Base-by-base conservation (phyloP, 2,888 invertebrate species). In the Cryptocephalus primarius region DNA sequence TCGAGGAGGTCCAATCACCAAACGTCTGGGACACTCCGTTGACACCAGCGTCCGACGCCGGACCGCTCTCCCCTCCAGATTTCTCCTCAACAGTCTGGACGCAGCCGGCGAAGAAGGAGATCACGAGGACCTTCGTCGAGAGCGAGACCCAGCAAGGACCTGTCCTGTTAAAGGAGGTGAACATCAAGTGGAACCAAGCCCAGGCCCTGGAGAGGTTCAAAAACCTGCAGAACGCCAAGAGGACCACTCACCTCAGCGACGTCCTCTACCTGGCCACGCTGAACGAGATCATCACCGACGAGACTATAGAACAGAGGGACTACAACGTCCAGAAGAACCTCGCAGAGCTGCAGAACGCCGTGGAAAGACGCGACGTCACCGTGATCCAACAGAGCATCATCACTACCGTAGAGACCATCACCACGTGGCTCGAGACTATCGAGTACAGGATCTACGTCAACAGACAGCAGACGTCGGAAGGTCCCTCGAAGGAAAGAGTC, bases 361-460 rank as follows among this genome's bases (percentile, higher is more conserved):
- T 84, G 9, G 71, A 76, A 42, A 70, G 66, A 50, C 74, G 76
- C 36, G 77, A 85, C 62, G 70, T 75, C 3, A 66, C 71, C 1
- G 68, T 76, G 10, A 76, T 83, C 38, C 85, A 88, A 65, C 80
- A 79, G 56, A 82, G 79, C 39, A 75, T 88, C 9, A 77, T 87
- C 9, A 80, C 82, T 14, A 79, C 88, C 0, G 82, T 89, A 41
- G 86, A 89, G 67, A 85, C 82, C 0, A 83, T 91, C 39, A 86
- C 88, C 0, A 82, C 83, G 10, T 89, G 89, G 87, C 66, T 91
- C 39, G 87, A 90, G 70, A 87, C 85, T 31, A 86, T 90, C 48
- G 88, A 88, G 63, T 88, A 88, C 56, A 79, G 82, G 58, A 84
- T 88, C 41, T 83, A 79, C 57, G 65, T 79, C 22, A 76, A 75